Conservation (phyloP, 2,113 vertebrate species). For the Ancistrus triradiatus region DNA sequence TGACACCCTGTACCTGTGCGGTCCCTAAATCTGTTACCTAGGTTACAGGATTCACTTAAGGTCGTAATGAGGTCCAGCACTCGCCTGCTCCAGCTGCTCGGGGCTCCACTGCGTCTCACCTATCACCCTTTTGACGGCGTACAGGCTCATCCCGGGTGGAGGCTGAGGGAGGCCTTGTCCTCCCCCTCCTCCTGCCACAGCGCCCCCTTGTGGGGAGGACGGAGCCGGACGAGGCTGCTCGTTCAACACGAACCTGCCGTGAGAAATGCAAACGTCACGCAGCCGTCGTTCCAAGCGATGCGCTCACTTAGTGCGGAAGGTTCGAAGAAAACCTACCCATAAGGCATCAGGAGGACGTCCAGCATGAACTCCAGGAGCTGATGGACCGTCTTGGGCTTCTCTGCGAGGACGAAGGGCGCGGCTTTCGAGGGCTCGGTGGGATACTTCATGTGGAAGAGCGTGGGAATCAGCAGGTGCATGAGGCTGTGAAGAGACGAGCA, state of each 20-base stretch:
- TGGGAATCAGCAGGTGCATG: slow-evolving; percentile 97
- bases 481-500: slow-evolving; percentile 74
- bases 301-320: too few relatives aligned
- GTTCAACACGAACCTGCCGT: slow-evolving; percentile 85
- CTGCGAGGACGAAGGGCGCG: slow-evolving; percentile 87
- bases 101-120: slow-evolving; percentile 94
- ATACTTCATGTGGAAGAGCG: slow-evolving; percentile 97
- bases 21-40: too few relatives aligned
- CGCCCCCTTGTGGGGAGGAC: slow-evolving; percentile 74
- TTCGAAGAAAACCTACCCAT: slow-evolving; percentile 71
- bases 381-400: slow-evolving; percentile 96
- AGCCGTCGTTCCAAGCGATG: too few relatives aligned
- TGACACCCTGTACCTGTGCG: too few relatives aligned
- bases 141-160: slow-evolving; percentile 95
- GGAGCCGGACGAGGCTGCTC: slow-evolving; percentile 84
- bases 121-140: slow-evolving; percentile 91
- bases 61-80: background rate
- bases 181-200: slow-evolving; percentile 61
- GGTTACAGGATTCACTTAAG: too few relatives aligned
- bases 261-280: too few relatives aligned
- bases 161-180: slow-evolving; percentile 85
- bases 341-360: slow-evolving; percentile 97
- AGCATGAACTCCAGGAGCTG: slow-evolving; percentile 97
- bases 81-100: slow-evolving; percentile 93
- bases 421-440: slow-evolving; percentile 78